A percentile compares a stretch with the other conserved stretches of the same genome.
These are phyloP conservation scores for Dipodomys ordii DNA, from an alignment of 2,113 vertebrate genomes.

Conservation along the genomic window DNA sequence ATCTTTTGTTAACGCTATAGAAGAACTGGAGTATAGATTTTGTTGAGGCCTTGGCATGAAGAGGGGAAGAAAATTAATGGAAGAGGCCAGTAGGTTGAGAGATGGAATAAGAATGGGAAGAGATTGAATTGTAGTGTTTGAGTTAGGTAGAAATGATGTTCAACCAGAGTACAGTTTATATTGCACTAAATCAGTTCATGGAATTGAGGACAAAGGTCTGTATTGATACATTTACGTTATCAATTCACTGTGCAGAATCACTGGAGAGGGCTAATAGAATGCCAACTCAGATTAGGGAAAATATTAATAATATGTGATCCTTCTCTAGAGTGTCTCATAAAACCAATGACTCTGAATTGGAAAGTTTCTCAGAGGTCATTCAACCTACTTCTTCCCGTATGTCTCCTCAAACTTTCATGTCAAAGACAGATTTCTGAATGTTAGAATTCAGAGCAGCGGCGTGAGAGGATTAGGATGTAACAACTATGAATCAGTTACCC, in stretches of 20 bases:
- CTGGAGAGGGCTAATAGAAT: conserved; percentile 71
- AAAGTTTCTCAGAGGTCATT: conserved; percentile 66
- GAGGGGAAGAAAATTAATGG: conserved; percentile 41
- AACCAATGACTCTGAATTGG: conserved; percentile 54
- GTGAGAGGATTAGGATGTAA: neutral
- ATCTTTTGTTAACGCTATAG: conserved; percentile 56
- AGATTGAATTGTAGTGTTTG: conserved; percentile 60
- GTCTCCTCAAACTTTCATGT: conserved; percentile 37
- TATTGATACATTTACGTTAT: conserved; percentile 65
- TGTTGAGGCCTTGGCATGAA: neutral
- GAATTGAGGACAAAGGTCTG: conserved; percentile 69
- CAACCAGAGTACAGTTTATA: conserved; percentile 18
- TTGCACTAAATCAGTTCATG: conserved; percentile 55
- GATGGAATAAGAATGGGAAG: conserved; percentile 47
- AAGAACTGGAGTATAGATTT: conserved; percentile 26
- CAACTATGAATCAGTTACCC: neutral
- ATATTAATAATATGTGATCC: conserved; percentile 73
- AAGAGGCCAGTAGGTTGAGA: conserved; percentile 23
- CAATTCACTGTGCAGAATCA: conserved; percentile 39
- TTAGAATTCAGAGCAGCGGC: neutral
- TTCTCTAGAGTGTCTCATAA: conserved; percentile 57
- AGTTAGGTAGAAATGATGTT: conserved; percentile 63
- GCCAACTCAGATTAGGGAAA: conserved; percentile 65
- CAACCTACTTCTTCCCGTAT: neutral
- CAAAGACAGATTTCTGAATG: neutral